Percentiles rank a stretch among this genome's conserved stretches.
Conservation (phyloP, 1,140 invertebrate species). For the Trachymyrmex septentrionalis region DNA sequence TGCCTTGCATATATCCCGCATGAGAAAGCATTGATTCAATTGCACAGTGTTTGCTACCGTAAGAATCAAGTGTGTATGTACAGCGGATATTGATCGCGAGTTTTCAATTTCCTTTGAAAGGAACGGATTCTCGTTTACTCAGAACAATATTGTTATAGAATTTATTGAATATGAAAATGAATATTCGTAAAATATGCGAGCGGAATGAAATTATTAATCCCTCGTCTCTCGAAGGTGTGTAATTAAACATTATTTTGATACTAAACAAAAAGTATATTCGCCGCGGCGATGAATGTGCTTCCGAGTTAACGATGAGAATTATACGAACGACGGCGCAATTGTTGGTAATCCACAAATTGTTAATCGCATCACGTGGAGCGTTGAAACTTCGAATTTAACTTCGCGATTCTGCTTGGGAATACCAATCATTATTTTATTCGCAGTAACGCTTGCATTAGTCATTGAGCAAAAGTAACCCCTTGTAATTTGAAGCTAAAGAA, state of each 20-base stretch:
- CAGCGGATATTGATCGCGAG: neutral
- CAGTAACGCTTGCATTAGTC: constrained; percentile 20
- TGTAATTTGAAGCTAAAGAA: constrained; percentile 27
- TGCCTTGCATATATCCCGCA: constrained; percentile 10
- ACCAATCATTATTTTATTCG: constrained; percentile 24
- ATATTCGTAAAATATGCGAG: neutral
- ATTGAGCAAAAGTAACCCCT: neutral
- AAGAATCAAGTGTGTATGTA: neutral
- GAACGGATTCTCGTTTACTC: constrained; percentile 2
- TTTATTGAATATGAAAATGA: neutral
- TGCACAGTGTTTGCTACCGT: neutral
- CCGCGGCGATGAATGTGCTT: neutral
- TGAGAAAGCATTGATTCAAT: constrained; percentile 16
- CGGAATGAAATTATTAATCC: constrained; percentile 22
- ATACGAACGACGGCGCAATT: constrained; percentile 11
- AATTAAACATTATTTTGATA: constrained; percentile 28
- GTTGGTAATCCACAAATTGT: constrained; percentile 26
- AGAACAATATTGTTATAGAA: neutral
- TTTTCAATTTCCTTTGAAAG: constrained; percentile 18
- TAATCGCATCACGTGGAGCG: constrained; percentile 26
- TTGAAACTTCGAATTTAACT: constrained; percentile 45
- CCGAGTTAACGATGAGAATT: constrained; percentile 5
- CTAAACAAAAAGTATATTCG: neutral
- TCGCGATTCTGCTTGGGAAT: neutral
- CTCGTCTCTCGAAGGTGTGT: neutral